Base-by-base conservation (phyloP, 2,888 invertebrate genomes). In the Stenichneumon culpator region DNA sequence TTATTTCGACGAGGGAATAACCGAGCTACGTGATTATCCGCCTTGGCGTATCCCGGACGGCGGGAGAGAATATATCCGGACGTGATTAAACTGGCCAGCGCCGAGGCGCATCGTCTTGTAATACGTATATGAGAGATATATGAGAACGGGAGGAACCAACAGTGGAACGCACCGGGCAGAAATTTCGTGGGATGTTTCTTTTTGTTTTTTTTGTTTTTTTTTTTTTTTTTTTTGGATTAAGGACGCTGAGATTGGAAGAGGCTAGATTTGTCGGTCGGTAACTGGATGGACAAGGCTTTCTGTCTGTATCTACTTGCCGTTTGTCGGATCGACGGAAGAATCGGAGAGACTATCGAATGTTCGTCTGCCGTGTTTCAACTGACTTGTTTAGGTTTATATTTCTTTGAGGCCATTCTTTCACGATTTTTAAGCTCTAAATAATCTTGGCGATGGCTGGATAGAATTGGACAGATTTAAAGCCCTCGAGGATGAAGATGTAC, bases 1-100 rank as follows among this genome's bases (percentile, higher is more conserved):
- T 86, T 86, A 86, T 86, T 86, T 79, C 82, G 80, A 52, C 77
- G 65, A 50, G 54, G 52, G 28, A 69, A 67, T 77, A 50, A 67
- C 52, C 79, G 70, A 57, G 28, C 32, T 60, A 16, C 16, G 19
- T 60, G 81, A 47, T 72, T 50, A 72, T 39, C 70, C 22, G n/a
- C 32, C 67, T 67, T 54, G 52, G 22, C 36, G 52, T 44, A 47
- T 81, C 28, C 80, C 25, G 50, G 52, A 52, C 44, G 44, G 44
- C 44, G 44, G 36, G 22, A 39, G 78, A 79, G 68, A 82, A 79
- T 80, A 77, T 57, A 86, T 81, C 81, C 57, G 78, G 63, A 78
- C 74, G 67, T 80, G 83, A 78, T 70, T 84, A 86, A 86, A 84
- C 68, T 44, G 60, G 54, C 65, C 75, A 52, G 36, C 22, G 22